Evolutionary conservation across 2,797 vertebrate genomes (phyloP), one percentile per base, ranked within the genome.

Genomic region (Huso huso): DNA sequence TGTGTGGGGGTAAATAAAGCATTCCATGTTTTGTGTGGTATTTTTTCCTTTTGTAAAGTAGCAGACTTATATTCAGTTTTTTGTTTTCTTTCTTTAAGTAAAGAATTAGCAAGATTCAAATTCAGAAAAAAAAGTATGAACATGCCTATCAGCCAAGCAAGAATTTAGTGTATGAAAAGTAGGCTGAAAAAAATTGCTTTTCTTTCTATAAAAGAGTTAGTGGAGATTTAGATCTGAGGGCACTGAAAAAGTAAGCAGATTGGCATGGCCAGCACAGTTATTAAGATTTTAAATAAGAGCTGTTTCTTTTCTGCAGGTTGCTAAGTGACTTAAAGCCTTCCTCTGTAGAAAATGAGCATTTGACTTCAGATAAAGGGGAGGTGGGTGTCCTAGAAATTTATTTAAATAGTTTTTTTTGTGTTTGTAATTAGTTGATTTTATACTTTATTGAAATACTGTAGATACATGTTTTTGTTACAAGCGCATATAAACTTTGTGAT

Each of bases 321-420:
- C 84, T 98, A 77, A 93, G 82, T 74, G 87, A 87, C 66, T 88
- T 88, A 72, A 92, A 93, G 82, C 88, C 93, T 74, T 83, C 89
- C 66, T 81, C 86, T 60, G 90, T 87, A 81, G 81, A 90, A 80
- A 90, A 89, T 63, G 93, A 96, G 69, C 91, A 87, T 68, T 68
- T 79, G 10, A 66, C 71, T 10, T 73, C 75, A 49, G 66, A 69
- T 1, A 88, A 89, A 67, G 85, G 82, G 80, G 93, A 98, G 93
- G 96, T 95, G 81, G 69, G 79, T 75, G 49, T 63, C 72, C 1
- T 12, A 59, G 67, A 77, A 68, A 48, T 80, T 79, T 77, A 68
- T 72, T 73, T 61, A 74, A 72, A 58, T 77, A 73, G 18, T 18
- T 18, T 18, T 18, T 18, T 18, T 18, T 1, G 78, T 69, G 72